Evolutionary conservation across 2,113 vertebrate genomes (phyloP).

Genomic region (Ahaetulla prasina): DNA sequence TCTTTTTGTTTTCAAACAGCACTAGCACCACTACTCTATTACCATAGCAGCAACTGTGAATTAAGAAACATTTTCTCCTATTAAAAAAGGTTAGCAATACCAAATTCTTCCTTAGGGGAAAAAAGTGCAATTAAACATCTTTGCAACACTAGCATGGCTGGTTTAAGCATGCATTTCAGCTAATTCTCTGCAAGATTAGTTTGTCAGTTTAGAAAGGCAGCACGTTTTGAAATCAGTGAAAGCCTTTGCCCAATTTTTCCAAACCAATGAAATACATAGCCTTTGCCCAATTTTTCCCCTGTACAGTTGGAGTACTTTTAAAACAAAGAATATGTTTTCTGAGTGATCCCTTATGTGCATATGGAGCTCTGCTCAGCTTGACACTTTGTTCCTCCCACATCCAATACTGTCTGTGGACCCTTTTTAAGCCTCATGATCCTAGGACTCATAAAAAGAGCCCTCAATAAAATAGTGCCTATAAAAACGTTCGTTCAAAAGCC

Average conservation of each 20-base stretch:
- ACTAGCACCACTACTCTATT: not conserved
- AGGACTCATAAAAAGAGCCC: not conserved
- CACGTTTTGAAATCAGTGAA: not conserved
- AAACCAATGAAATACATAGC: not conserved
- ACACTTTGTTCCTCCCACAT: not conserved
- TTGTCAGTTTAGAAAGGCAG: not conserved
- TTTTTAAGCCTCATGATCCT: rapidly evolving
- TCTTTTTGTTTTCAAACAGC: not conserved
- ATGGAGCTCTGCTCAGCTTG: rapidly evolving
- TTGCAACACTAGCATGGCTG: not conserved
- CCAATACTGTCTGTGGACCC: not conserved
- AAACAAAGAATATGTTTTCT: not conserved
- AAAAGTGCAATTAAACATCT: not conserved
- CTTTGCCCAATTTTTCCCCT: rapidly evolving
- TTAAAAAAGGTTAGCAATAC: not conserved
- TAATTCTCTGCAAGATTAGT: not conserved
- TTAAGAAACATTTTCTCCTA: not conserved
- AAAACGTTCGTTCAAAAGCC: not conserved
- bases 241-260: rapidly evolving
- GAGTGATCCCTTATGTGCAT: not conserved
- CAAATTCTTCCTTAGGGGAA: not conserved
- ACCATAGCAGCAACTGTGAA: not conserved
- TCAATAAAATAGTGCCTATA: not conserved
- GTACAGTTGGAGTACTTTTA: not conserved
- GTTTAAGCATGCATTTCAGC: not conserved